Evolutionary conservation across 2,113 vertebrate genomes (phyloP).

Genomic region (Apaloderma vittatum): DNA sequence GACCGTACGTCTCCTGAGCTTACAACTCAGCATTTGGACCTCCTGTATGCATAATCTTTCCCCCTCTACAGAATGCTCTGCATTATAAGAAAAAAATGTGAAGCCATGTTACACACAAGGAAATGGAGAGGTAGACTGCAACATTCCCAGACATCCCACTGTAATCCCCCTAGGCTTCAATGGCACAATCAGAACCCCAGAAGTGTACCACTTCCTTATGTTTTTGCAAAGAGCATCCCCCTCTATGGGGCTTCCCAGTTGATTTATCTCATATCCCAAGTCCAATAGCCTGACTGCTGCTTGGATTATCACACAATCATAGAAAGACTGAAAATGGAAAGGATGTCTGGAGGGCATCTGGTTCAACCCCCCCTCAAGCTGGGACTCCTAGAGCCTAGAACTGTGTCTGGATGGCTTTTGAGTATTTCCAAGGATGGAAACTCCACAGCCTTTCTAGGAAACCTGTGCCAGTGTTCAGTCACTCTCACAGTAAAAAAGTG

Average conservation of each 20-base stretch:
- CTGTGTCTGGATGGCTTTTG: neutral
- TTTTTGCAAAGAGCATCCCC: neutral
- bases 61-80: neutral
- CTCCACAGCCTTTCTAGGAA: neutral
- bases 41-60: neutral
- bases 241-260: neutral
- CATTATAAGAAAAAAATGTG: neutral
- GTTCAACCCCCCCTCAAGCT: neutral
- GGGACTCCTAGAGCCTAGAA: neutral
- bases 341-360: neutral
- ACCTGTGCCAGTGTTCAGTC: accelerated
- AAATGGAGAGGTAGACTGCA: neutral
- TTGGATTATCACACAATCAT: neutral
- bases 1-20: neutral
- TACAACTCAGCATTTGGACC: too few relatives aligned
- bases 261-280: neutral
- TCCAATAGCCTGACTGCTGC: neutral
- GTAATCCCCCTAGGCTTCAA: neutral
- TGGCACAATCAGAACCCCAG: neutral
- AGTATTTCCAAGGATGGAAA: neutral
- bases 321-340: neutral
- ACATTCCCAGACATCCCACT: neutral
- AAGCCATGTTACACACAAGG: neutral
- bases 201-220: neutral
- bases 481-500: neutral